Evolutionary conservation across 2,888 invertebrate species (phyloP), one percentile per base, ranked within the genome.

Genomic region (Diachrysia chrysitis): DNA sequence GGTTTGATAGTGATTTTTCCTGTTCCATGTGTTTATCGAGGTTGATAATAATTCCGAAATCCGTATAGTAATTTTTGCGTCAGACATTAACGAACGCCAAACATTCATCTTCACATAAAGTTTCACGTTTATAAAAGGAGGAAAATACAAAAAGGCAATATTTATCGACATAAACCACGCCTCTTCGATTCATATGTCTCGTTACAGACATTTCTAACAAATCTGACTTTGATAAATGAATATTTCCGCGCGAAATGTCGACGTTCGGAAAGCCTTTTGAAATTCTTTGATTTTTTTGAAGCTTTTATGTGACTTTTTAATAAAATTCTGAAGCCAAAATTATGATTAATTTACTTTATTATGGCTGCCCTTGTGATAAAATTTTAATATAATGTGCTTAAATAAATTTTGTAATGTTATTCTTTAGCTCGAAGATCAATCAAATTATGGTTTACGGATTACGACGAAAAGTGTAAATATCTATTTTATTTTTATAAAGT

Each of bases 181-280:
- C 37, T 55, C 48, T 57, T 62, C 25, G 55, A 54, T 57, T 62
- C 67, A 48, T 55, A 51, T 55, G 63, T n/a, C 16, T 48, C 42
- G 37, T 37, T 69, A 63, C 61, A 25, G 35, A 58, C 57, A 14
- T 17, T 54, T 54, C 42, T 23, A 63, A 63, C 71, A 69, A 56
- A 46, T 57, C 55, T 63, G 66, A 66, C 69, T 51, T 69, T 69
- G 65, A 73, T 73, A 55, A 73, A 77, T 70, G 12, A 56, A 61
- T 19, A 42, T 67, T 69, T 63, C 64, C 59, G 10, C 60, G 64
- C 17, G 42, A 35, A 65, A 70, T 57, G 42, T 23, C 23, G 48
- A 51, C 58, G 17, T 42, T 51, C 58, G 51, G 19, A 6, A 23
- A 16, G 16, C 2, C 25, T 16, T 25, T 25, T 25, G 54, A 54